A percentile compares a stretch with the other conserved stretches of the same genome.
Conservation (phyloP, 2,797 vertebrate species). For the Linurgus olivaceus region DNA sequence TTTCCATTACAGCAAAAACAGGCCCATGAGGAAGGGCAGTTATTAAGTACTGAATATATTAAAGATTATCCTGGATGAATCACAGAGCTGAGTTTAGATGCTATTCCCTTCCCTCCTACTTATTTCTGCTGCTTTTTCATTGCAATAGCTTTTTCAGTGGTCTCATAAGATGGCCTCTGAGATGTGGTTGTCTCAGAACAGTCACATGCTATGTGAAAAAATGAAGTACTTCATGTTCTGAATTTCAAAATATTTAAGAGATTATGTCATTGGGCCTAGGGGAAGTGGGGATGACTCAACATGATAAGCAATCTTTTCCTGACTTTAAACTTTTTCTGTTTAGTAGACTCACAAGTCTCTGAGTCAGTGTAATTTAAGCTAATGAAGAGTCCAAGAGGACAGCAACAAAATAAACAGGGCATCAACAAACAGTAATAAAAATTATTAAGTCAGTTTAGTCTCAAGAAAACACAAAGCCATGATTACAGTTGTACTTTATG, state of each 20-base stretch:
- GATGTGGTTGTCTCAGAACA: conserved; percentile 43
- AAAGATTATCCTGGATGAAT: conserved; percentile 65
- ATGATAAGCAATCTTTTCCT: not conserved
- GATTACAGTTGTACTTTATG: not conserved
- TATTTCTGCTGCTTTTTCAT: conserved; percentile 66
- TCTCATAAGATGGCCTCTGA: conserved; percentile 34
- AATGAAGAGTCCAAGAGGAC: conserved; percentile 3
- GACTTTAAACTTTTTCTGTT: not conserved
- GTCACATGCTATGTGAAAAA: conserved; percentile 28
- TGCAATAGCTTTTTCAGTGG: conserved; percentile 21
- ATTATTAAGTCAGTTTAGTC: not conserved
- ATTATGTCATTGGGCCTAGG: conserved; percentile 31
- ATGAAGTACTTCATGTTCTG: conserved; percentile 43
- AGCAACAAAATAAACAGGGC: not conserved
- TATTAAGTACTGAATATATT: conserved; percentile 67
- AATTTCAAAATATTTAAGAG: conserved; percentile 50
- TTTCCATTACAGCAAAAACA: not conserved
- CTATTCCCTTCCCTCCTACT: conserved; percentile 45
- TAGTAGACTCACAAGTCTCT: not conserved
- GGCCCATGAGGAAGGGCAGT: conserved; percentile 11
- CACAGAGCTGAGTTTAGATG: conserved; percentile 58
- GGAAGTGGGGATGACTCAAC: not conserved
- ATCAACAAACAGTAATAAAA: conserved; percentile 32
- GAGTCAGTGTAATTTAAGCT: conserved; percentile 15
- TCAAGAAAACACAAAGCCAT: not conserved